Conservation (phyloP, 2,113 vertebrate genomes). For the Cebidichthys violaceus region DNA sequence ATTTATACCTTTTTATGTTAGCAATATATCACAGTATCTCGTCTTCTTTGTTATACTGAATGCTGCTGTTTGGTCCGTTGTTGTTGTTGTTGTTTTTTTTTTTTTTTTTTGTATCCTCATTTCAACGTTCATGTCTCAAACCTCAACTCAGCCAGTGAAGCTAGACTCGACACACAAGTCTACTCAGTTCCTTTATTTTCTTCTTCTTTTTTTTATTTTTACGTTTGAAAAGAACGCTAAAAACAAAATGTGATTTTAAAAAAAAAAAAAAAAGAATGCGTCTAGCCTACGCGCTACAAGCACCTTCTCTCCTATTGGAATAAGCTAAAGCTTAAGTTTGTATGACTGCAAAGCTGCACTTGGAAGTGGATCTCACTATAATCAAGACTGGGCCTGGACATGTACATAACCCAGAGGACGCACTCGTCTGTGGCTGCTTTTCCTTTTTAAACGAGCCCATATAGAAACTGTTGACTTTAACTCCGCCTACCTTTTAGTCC, state of each 20-base stretch:
- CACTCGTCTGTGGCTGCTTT: constrained; percentile 55
- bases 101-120: constrained; percentile 62
- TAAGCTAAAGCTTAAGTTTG: constrained; percentile 73
- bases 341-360: constrained; percentile 72
- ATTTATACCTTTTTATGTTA: constrained; percentile 80
- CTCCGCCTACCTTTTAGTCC: constrained; percentile 49
- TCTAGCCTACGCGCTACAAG: constrained; percentile 48
- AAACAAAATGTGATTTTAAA: constrained; percentile 63
- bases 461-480: constrained; percentile 55
- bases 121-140: constrained; percentile 59
- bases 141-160: constrained; percentile 68
- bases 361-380: constrained; percentile 64
- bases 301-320: constrained; percentile 63
- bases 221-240: constrained; percentile 71
- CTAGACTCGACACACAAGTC: constrained; percentile 52
- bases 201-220: constrained; percentile 27
- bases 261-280: background rate
- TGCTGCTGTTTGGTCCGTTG: constrained; percentile 60
- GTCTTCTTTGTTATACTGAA: constrained; percentile 64
- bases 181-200: constrained; percentile 34
- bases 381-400: constrained; percentile 33
- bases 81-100: too few species aligned
- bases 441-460: constrained; percentile 38
- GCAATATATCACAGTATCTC: constrained; percentile 44
- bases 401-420: constrained; percentile 51